Evolutionary conservation across 2,888 invertebrate genomes (phyloP).

Genomic region (Cybosia mesomella): DNA sequence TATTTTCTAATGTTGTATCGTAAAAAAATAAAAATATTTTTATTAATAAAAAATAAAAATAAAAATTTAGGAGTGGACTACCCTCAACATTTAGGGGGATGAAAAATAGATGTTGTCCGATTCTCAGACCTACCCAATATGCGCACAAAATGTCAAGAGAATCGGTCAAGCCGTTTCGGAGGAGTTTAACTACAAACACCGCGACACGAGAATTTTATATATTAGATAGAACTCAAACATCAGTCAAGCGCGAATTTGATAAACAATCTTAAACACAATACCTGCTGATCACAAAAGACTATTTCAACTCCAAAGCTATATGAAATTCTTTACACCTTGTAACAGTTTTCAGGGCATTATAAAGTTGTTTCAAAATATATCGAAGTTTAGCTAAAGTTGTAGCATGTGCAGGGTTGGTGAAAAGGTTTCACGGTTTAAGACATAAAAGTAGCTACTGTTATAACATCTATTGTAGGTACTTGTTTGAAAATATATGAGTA

Average conservation of each 20-base stretch:
- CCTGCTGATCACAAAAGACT: background rate
- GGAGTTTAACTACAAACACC: too few species aligned
- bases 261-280: background rate
- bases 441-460: background rate
- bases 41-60: too few species aligned
- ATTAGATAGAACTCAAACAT: background rate
- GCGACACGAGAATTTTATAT: too few species aligned
- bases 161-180: too few species aligned
- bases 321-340: conserved; percentile 3
- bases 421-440: background rate
- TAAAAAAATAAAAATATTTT: too few species aligned
- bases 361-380: conserved; percentile 18
- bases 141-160: too few species aligned
- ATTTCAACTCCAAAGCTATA: conserved; percentile 15
- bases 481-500: too few species aligned
- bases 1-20: too few species aligned
- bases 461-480: background rate
- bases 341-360: background rate
- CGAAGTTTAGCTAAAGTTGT: conserved; percentile 4
- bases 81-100: too few species aligned
- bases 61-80: too few species aligned
- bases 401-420: background rate
- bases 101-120: too few species aligned
- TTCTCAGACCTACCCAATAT: too few species aligned
- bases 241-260: background rate